These are phyloP conservation scores for Apostichopus japonicus DNA, from an alignment of 35 echinoderm and acorn worm genomes.

Conservation along the genomic window DNA sequence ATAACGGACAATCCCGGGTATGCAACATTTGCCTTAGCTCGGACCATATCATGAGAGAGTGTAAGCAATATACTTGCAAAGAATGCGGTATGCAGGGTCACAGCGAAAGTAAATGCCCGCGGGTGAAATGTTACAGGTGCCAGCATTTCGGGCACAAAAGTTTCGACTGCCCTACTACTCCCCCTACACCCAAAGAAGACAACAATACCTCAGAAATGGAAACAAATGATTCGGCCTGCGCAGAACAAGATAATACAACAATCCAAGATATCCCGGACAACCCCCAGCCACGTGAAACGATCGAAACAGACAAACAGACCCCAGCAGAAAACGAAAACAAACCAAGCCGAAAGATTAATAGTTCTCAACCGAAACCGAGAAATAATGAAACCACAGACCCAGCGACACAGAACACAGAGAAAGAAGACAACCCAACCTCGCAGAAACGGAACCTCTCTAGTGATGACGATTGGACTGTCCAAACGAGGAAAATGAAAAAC, in stretches of 20 bases:
- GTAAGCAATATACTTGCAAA: not conserved
- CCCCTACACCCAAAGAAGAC: no score
- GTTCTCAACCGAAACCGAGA: no score
- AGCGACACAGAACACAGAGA: not conserved
- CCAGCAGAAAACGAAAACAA: not conserved
- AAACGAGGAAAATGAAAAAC: not conserved
- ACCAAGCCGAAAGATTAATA: not conserved
- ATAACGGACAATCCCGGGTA: conserved; percentile 16
- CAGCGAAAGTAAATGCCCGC: not conserved
- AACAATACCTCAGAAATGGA: not conserved
- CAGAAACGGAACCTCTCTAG: not conserved
- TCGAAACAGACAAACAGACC: not conserved
- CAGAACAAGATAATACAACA: not conserved
- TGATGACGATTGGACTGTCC: not conserved
- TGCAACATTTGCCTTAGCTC: not conserved
- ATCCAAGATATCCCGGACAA: not conserved
- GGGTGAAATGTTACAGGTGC: not conserved
- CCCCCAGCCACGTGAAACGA: not conserved
- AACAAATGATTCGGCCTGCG: not conserved
- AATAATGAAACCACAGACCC: not conserved
- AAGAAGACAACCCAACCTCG: not conserved
- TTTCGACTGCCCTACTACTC: not conserved
- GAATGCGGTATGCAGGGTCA: conserved; percentile 10
- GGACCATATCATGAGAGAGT: conserved; percentile 30
- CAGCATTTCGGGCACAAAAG: not conserved